A percentile compares a stretch with the other conserved stretches of the same genome.
Evolutionary conservation across 2,113 vertebrate genomes (phyloP).

Genomic region (Microtus montanus): DNA sequence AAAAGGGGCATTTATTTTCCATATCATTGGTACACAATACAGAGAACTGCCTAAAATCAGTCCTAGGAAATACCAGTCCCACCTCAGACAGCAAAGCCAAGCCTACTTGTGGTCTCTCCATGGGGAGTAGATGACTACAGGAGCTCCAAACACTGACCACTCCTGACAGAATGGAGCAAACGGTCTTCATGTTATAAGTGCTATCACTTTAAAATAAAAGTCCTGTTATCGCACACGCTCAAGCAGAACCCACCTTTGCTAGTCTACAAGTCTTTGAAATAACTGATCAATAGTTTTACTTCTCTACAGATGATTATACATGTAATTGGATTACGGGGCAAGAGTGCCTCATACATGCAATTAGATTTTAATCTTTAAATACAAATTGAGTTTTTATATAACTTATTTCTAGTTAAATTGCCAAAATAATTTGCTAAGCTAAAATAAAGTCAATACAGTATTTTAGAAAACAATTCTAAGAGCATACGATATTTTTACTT

Average conservation of each 20-base stretch:
- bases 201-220: constrained; percentile 57
- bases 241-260: constrained; percentile 50
- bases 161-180: constrained; percentile 76
- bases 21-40: constrained; percentile 65
- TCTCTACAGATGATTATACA: constrained; percentile 38
- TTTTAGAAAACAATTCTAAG: constrained; percentile 66
- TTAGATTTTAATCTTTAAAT: neutral
- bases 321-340: neutral
- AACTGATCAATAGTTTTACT: neutral
- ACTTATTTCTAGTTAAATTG: constrained; percentile 61
- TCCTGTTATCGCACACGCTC: constrained; percentile 22
- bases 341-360: constrained; percentile 36
- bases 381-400: constrained; percentile 48
- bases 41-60: constrained; percentile 66
- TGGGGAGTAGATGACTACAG: constrained; percentile 79
- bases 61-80: constrained; percentile 54
- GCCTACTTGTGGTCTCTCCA: constrained; percentile 45
- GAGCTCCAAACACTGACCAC: constrained; percentile 81
- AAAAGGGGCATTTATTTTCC: constrained; percentile 75
- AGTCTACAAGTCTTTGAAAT: constrained; percentile 53
- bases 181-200: constrained; percentile 75
- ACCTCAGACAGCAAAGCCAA: constrained; percentile 32
- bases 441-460: constrained; percentile 61
- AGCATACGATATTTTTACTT: constrained; percentile 60
- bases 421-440: constrained; percentile 59